Base-by-base conservation (phyloP, 1,140 invertebrate genomes). In the Drosophila hydei region DNA sequence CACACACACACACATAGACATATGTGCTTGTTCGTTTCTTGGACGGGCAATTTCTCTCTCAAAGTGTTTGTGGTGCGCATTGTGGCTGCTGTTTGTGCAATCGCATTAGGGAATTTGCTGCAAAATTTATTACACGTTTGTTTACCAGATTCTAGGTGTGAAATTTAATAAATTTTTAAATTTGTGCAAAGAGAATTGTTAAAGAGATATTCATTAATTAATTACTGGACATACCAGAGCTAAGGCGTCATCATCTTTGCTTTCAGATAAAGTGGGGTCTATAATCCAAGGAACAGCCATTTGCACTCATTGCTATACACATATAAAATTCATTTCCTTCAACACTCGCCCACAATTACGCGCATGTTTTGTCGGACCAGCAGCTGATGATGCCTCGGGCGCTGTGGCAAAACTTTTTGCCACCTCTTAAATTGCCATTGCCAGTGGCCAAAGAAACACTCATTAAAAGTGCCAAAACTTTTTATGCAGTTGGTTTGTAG, bases 21-120 rank as follows among this genome's bases (percentile, higher is more conserved):
- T 23, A 33, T 45, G 16, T 21, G 18, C 12, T 11, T 8, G 25
- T 40, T 56, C 30, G 64, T 73, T 30, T 51, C 18, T 73, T 38
- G 62, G 21, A 54, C 60, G 59, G 45, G 42, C 59, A 69, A 79
- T 79, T 75, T 72, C 77, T 63, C 56, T 67, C 45, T 52, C 47
- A 79, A 72, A 75, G 77, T 79, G 77, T 75, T 75, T 71, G 76
- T 59, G 45, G 48, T 75, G 60, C 56, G 65, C 65, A 75, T 56
- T 79, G 77, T 45, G 76, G 77, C 78, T 60, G 55, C 55, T 72
- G 76, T 70, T 75, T 75, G 77, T 79, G 77, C 65, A 79, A 79
- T 79, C 79, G 72, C 72, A 79, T 79, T 79, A 79, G 77, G 72
- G 77, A 70, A 71, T 79, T 67, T 64, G 38, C 60, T 72, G 51